These are phyloP conservation scores for Myotis lucifugus DNA, from an alignment of 2,113 vertebrate species.

Conservation along the genomic window DNA sequence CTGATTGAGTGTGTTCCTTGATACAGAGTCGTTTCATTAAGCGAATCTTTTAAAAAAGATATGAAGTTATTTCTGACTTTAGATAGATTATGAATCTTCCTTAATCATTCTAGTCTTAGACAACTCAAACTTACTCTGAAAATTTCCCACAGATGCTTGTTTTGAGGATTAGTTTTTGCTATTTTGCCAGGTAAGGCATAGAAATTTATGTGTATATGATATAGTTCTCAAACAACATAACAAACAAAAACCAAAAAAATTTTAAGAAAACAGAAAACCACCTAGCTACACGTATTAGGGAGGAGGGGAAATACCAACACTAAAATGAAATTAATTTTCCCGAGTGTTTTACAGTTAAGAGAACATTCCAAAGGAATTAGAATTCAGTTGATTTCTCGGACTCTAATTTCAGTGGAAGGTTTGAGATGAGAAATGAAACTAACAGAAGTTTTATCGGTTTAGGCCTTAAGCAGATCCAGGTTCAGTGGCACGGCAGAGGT, in stretches of 20 bases:
- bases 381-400: not conserved
- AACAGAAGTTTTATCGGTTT: not conserved
- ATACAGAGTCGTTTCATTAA: slow-evolving; percentile 8
- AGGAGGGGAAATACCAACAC: not conserved
- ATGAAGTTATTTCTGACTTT: slow-evolving; percentile 24
- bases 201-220: not conserved
- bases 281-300: not conserved
- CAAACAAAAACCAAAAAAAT: not conserved
- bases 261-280: slow-evolving; percentile 5
- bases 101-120: not conserved
- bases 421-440: slow-evolving; percentile 7
- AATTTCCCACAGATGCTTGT: not conserved
- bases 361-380: slow-evolving; percentile 26
- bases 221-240: slow-evolving; percentile 2
- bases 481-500: not conserved
- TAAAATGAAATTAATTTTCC: not conserved
- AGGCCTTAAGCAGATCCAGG: not conserved
- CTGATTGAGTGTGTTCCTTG: slow-evolving; percentile 29
- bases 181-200: not conserved
- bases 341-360: not conserved
- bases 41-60: slow-evolving; percentile 15
- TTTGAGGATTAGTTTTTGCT: not conserved
- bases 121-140: not conserved
- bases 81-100: not conserved
- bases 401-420: not conserved